Conservation (phyloP, 2,113 vertebrate genomes). For the Lagenorhynchus albirostris region DNA sequence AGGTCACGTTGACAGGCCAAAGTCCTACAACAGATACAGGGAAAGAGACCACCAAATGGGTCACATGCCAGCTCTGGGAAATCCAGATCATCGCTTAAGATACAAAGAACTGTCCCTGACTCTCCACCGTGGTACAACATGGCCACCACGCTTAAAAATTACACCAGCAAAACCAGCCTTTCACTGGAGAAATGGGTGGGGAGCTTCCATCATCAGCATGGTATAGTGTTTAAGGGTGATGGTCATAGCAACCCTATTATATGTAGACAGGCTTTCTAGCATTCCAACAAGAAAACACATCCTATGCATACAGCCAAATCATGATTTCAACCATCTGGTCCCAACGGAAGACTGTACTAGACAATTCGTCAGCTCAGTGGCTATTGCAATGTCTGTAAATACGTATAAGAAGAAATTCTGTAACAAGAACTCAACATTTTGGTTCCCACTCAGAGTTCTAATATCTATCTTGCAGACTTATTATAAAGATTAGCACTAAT, state of each 20-base stretch:
- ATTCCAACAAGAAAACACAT: conserved; percentile 26
- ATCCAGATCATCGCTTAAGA: background rate
- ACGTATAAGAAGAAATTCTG: background rate
- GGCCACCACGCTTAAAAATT: background rate
- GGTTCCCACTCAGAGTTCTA: background rate
- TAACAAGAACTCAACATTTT: background rate
- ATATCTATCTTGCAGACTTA: background rate
- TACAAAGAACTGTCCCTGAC: background rate
- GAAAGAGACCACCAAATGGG: background rate
- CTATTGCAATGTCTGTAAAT: background rate
- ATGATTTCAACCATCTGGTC: background rate
- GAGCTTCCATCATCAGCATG: background rate
- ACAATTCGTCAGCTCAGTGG: background rate
- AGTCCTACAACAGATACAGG: background rate
- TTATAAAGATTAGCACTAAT: background rate
- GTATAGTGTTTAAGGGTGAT: conserved; percentile 33
- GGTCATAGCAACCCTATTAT: background rate
- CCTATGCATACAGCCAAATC: background rate
- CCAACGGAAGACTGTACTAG: background rate
- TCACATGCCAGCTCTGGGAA: background rate
- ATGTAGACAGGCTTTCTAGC: conserved; percentile 29
- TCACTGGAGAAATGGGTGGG: background rate
- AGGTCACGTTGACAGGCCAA: background rate
- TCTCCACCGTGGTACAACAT: background rate
- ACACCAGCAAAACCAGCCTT: background rate